Conservation (phyloP, 2,113 vertebrate genomes). For the Heterochromis multidens region DNA sequence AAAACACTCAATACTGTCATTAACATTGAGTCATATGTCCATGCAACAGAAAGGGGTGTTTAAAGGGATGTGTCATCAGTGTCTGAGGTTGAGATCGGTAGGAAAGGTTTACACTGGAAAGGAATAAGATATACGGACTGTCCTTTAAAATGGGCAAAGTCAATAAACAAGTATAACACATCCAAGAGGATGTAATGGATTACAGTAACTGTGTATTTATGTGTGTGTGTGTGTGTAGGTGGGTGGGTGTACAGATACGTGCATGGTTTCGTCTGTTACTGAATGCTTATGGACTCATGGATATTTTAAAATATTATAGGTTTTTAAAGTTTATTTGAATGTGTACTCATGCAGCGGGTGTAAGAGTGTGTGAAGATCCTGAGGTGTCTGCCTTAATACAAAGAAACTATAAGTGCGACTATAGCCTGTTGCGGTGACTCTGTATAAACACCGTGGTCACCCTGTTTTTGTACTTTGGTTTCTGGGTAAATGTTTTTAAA, state of each 20-base stretch:
- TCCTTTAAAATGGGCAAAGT: conserved; percentile 45
- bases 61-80: conserved; percentile 68
- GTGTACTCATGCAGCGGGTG: conserved; percentile 16
- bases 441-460: conserved; percentile 72
- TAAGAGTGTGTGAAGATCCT: background rate
- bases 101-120: conserved; percentile 51
- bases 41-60: conserved; percentile 69
- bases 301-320: conserved; percentile 36
- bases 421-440: conserved; percentile 69
- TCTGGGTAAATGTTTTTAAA: conserved; percentile 70
- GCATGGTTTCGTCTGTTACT: conserved; percentile 16
- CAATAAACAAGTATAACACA: conserved; percentile 51
- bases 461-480: conserved; percentile 79
- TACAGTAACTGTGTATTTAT: conserved; percentile 7
- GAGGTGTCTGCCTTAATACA: conserved; percentile 52
- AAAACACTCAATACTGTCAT: conserved; percentile 73
- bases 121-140: conserved; percentile 45
- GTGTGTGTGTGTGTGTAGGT: background rate
- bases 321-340: conserved; percentile 2
- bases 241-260: background rate
- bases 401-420: conserved; percentile 54
- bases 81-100: conserved; percentile 60
- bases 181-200: conserved; percentile 55
- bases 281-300: conserved; percentile 5
- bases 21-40: conserved; percentile 76